Base-by-base conservation (phyloP, 2,113 vertebrate genomes). In the Nycticorax nycticorax region DNA sequence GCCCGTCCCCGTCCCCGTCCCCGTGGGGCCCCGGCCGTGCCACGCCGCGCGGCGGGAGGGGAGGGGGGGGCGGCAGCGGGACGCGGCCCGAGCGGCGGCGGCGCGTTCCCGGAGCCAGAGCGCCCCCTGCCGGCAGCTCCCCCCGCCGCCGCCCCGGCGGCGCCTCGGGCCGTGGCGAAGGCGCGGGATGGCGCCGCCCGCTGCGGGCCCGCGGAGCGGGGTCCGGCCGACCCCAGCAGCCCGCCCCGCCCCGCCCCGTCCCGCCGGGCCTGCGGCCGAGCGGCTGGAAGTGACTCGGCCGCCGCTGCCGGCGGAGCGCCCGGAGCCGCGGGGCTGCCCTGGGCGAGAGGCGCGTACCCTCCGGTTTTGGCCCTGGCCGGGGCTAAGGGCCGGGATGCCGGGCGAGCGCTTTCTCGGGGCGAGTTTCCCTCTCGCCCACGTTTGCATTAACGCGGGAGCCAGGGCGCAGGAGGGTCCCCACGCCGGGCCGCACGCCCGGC, bases 61-160 rank as follows among this genome's bases (percentile, higher is more conserved):
- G 24, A 32, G 17, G 18, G 18, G 33, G 28, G 24, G 37, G 13
- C 48, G 39, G 26, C 15, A 27, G n/a, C 52, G 11, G 52, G 43
- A 59, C 35, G 63, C 62, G 9, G 62, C 35, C 60, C 24, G 20
- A 50, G 26, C 41, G 26, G 39, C 48, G 24, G 43, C 66, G 19
- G 33, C 75, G 85, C 72, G 97, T 98, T 98, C 90, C 88, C 98
- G 91, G 98, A 98, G 96, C 91, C 95, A 97, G 97, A 98, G 97
- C 98, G 97, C 98, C 98, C 97, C 98, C 98, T 98, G 97, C 98
- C 98, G 98, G 96, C 74, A 8, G 21, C 66, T 7, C n/a, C 9
- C 33, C 24, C 39, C 35, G 30, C 48, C 47, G 68, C 32, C 26
- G 68, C 77, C 39, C 52, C 11, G 39, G 27, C 33, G 33, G 22